Evolutionary conservation across 2,888 invertebrate species (phyloP).

Genomic region (Eupithecia subfuscata): DNA sequence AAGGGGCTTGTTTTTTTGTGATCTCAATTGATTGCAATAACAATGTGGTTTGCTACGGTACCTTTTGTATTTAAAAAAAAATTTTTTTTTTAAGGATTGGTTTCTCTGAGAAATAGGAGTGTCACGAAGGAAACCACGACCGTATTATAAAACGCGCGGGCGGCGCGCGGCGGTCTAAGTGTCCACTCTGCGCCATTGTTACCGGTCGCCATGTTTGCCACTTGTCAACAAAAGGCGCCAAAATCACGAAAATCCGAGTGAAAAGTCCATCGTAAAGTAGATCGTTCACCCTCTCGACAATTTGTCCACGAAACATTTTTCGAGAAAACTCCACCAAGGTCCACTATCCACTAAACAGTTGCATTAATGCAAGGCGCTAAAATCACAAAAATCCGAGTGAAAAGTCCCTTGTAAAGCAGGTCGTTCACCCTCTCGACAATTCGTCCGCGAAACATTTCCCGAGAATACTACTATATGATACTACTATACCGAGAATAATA

Average conservation of each 20-base stretch:
- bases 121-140: not conserved
- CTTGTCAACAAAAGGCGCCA: conserved; percentile 24
- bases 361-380: not conserved
- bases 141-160: not conserved
- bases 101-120: not conserved
- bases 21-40: not conserved
- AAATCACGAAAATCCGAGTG: conserved; percentile 28
- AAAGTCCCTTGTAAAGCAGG: conserved; percentile 15
- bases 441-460: conserved; percentile 26
- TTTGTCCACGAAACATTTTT: conserved; percentile 27
- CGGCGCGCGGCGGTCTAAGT: conserved; percentile 6
- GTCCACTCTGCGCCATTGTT: conserved; percentile 19
- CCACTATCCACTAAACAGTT: conserved; percentile 1
- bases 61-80: not conserved
- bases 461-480: not conserved
- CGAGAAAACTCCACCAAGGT: conserved; percentile 11
- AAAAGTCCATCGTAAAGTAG: conserved; percentile 14
- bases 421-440: conserved; percentile 26
- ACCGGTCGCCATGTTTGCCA: conserved; percentile 15
- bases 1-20: not conserved
- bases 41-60: not conserved
- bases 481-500: not conserved
- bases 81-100: not conserved
- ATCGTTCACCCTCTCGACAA: conserved; percentile 25
- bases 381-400: conserved; percentile 27